phyloP scores from a whole-genome alignment of 2,113 vertebrate genomes.

The Neopipo cinnamomea region DNA sequence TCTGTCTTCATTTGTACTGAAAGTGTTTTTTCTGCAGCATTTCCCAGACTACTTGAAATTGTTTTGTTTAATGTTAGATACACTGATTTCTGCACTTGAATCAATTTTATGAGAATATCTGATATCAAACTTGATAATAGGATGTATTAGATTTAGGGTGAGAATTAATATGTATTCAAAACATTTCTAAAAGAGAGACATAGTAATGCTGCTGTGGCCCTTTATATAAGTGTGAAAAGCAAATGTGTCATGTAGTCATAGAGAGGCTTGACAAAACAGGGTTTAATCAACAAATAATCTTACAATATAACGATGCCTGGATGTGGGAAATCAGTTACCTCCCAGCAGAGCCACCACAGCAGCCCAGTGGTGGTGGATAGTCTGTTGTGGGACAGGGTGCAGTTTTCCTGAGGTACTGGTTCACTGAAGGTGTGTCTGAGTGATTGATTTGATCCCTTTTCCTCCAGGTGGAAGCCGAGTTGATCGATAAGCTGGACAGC shows the following conservation, averaged over 20 bases:
- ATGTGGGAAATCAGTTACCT: background rate
- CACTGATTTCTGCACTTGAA: background rate
- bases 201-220: background rate
- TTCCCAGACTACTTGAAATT: background rate
- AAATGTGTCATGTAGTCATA: background rate
- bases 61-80: background rate
- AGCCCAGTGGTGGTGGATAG: background rate
- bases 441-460: background rate
- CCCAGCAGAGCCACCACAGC: background rate
- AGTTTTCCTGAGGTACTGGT: background rate
- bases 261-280: background rate
- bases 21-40: background rate
- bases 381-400: background rate
- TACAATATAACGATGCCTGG: background rate
- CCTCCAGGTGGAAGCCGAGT: constrained; percentile 90
- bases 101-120: background rate
- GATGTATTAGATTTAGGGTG: background rate
- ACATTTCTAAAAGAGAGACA: background rate
- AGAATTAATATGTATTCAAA: background rate
- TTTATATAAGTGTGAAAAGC: background rate
- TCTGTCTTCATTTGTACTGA: background rate
- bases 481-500: constrained; percentile 97
- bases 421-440: background rate
- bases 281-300: background rate
- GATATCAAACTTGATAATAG: background rate